A percentile compares a stretch with the other conserved stretches of the same genome.
Evolutionary conservation across 1,140 invertebrate species (phyloP).

Genomic region (Drosophila nebulosa): DNA sequence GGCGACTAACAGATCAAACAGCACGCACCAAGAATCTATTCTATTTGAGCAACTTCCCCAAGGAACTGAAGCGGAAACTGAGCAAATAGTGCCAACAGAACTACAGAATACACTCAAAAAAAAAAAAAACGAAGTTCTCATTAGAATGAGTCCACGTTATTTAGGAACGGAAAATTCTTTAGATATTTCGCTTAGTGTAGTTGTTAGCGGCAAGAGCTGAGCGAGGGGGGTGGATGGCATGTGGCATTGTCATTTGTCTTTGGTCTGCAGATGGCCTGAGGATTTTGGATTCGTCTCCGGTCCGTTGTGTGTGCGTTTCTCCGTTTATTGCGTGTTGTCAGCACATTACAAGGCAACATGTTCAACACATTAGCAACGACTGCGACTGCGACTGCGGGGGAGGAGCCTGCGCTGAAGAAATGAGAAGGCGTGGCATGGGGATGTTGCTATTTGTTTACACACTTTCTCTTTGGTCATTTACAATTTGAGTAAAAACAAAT

Average conservation of each 20-base stretch:
- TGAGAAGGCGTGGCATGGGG: background rate
- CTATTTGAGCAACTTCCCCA: slow-evolving; percentile 8
- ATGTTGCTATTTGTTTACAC: slow-evolving; percentile 45
- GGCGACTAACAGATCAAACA: slow-evolving; percentile 46
- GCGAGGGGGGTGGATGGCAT: slow-evolving; percentile 39
- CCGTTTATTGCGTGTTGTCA: slow-evolving; percentile 64
- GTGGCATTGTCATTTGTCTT: slow-evolving; percentile 72
- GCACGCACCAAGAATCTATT: slow-evolving; percentile 40
- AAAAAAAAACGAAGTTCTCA: background rate
- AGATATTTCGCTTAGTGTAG: background rate
- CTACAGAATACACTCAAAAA: background rate
- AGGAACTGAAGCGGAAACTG: slow-evolving; percentile 40
- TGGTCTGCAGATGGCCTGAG: slow-evolving; percentile 16
- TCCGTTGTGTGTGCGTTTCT: background rate
- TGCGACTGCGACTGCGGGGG: background rate
- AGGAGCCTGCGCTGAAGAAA: background rate
- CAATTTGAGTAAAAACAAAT: slow-evolving; percentile 69
- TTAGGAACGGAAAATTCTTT: background rate
- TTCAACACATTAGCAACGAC: slow-evolving; percentile 63
- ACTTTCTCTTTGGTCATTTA: slow-evolving; percentile 37
- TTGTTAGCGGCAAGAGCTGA: background rate
- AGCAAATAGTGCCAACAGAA: slow-evolving; percentile 40
- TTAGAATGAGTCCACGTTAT: too few species aligned
- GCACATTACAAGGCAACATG: slow-evolving; percentile 70
- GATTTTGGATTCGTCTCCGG: background rate